Evolutionary conservation across 1,140 invertebrate genomes (phyloP), one percentile per base, ranked within the genome.

Genomic region (Drosophila parabipectinata): DNA sequence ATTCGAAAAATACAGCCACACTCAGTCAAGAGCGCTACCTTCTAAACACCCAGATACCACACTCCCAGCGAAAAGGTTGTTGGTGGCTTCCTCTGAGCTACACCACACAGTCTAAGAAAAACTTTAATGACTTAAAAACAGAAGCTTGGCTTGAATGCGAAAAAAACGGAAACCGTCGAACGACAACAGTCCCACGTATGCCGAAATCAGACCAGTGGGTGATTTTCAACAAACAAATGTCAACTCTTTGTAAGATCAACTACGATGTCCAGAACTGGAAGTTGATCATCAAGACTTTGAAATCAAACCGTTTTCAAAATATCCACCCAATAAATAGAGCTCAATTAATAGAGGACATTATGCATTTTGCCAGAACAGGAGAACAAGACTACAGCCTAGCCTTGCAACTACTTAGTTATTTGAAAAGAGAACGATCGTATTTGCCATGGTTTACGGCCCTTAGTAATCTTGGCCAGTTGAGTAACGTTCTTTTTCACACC

Each of bases 261-360:
- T 97, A 97, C 91, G 95, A 96, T 77, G 60, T 90, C 1, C 77
- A 91, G 12, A 95, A 95, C 79, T 97, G 96, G 96, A 85, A 94
- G 28, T 88, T 95, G 10, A 74, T 96, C 12, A 92, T 92, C 1
- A 53, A 91, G 1, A 92, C 94, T 39, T 88, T 96, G 32, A 92
- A 18, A 24, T 92, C 15, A 91, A 92, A 37, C 90, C 92, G 4
- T 59, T 90, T 77, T 93, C 89, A 67, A 59, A 77, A 91, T 4
- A 95, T 97, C 24, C 94, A 95, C 15, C 85, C 92, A 1, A 92
- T 96, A 18, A 97, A 96, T 77, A 91, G 96, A 56, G 96, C 96
- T 0, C 96, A 97, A 89, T 91, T 98, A 3, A 92, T 98, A 12
- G 95, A 96, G 34, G 97, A 98, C 92, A 93, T 95, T 4, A 93